Conservation (phyloP, 2,113 vertebrate species). For the Pogona vitticeps region DNA sequence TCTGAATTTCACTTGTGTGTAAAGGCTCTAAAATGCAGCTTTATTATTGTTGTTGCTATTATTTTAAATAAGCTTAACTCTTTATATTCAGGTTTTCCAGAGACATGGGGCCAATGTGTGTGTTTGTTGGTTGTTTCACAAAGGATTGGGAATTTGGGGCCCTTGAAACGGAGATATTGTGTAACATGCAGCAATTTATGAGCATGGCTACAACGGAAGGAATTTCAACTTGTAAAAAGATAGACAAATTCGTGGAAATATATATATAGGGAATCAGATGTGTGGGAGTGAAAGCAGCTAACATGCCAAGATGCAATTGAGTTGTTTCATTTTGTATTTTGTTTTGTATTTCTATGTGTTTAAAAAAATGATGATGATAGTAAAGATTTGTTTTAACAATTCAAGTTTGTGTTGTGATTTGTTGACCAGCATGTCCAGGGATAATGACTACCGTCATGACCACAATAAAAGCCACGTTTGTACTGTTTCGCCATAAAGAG, state of each 20-base stretch:
- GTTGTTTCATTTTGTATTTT: background rate
- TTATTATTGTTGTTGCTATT: too few relatives aligned
- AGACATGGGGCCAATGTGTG: background rate
- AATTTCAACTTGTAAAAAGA: background rate
- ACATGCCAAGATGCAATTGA: background rate
- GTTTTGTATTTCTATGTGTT: background rate
- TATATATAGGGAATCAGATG: background rate
- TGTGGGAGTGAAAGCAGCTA: background rate
- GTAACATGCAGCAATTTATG: background rate
- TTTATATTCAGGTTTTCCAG: background rate
- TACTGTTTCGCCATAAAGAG: background rate
- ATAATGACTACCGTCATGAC: background rate
- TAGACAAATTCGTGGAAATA: background rate
- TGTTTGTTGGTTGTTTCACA: background rate
- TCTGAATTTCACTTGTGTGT: background rate
- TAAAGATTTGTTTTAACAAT: background rate
- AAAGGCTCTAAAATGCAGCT: background rate
- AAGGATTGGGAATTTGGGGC: background rate
- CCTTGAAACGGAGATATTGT: background rate
- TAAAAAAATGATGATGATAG: background rate
- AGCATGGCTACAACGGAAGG: background rate
- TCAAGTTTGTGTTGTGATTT: background rate
- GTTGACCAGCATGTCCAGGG: background rate
- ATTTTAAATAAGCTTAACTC: too few relatives aligned
- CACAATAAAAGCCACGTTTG: background rate